phyloP scores from a whole-genome alignment of 2,797 vertebrate species.

The Brachymystax lenok region DNA sequence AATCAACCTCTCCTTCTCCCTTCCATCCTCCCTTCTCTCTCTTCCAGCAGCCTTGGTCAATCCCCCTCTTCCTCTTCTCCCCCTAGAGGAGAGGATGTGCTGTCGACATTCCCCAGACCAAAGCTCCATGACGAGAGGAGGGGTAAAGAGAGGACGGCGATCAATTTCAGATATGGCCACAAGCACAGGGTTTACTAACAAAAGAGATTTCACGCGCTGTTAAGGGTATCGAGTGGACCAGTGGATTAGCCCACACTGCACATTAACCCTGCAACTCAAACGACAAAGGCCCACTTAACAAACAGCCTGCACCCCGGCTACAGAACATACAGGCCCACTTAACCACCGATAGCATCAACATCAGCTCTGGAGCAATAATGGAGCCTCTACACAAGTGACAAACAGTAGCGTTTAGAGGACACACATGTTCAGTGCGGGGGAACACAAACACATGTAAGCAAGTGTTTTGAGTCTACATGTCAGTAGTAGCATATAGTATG shows the following conservation, averaged over 20 bases:
- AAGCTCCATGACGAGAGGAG: constrained; percentile 52
- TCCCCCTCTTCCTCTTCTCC: constrained; percentile 24
- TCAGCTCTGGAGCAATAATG: constrained; percentile 48
- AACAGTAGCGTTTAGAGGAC: constrained; percentile 55
- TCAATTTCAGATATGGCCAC: constrained; percentile 75
- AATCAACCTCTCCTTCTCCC: background rate
- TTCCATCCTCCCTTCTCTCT: constrained; percentile 14
- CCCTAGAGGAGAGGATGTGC: constrained; percentile 44
- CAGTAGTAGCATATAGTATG: background rate
- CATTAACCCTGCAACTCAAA: constrained; percentile 67
- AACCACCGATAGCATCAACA: constrained; percentile 58
- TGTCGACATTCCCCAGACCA: constrained; percentile 63
- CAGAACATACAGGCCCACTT: constrained; percentile 51
- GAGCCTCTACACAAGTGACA: constrained; percentile 63
- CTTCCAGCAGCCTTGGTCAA: constrained; percentile 27
- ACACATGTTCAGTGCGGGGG: constrained; percentile 39
- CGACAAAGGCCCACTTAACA: constrained; percentile 67
- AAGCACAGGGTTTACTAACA: constrained; percentile 72
- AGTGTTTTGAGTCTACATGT: constrained; percentile 11
- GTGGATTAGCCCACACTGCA: constrained; percentile 74
- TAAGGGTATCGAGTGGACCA: constrained; percentile 74
- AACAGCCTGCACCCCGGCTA: constrained; percentile 57
- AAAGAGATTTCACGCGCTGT: constrained; percentile 77
- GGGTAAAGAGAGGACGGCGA: constrained; percentile 56
- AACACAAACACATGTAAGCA: constrained; percentile 35